These are phyloP conservation scores for Latheticus oryzae DNA, from an alignment of 2,888 invertebrate genomes.

Conservation along the genomic window DNA sequence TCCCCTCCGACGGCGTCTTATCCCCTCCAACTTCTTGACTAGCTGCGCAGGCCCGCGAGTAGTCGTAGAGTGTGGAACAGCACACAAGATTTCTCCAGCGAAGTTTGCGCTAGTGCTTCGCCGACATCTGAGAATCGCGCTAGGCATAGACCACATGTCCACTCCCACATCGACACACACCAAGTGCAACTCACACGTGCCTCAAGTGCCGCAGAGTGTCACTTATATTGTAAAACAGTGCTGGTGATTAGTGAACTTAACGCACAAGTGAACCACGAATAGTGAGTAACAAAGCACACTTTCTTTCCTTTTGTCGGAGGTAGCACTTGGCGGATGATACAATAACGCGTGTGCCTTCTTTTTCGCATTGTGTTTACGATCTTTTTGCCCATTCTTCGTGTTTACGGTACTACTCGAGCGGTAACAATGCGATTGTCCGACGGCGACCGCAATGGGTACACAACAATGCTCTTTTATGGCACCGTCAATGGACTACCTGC, in stretches of 20 bases:
- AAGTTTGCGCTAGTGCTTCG: slow-evolving; percentile 49
- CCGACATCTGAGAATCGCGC: slow-evolving; percentile 38
- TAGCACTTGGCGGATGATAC: slow-evolving; percentile 15
- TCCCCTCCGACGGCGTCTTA: slow-evolving; percentile 57
- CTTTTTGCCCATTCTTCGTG: too few relatives aligned
- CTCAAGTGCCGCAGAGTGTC: slow-evolving; percentile 15
- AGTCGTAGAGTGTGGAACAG: slow-evolving; percentile 44
- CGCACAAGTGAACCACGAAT: background rate
- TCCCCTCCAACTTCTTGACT: slow-evolving; percentile 58
- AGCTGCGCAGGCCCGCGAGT: slow-evolving; percentile 59
- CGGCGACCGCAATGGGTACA: slow-evolving; percentile 47
- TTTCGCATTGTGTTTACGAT: slow-evolving; percentile 12
- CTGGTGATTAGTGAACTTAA: background rate
- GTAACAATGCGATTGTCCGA: slow-evolving; percentile 48
- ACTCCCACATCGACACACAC: slow-evolving; percentile 14
- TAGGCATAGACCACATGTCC: slow-evolving; percentile 1
- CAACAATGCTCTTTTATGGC: slow-evolving; percentile 43
- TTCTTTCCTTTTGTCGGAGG: slow-evolving; percentile 22
- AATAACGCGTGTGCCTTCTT: slow-evolving; percentile 21
- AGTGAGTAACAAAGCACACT: slow-evolving; percentile 24
- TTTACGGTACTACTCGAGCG: slow-evolving; percentile 32
- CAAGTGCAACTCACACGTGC: too few relatives aligned
- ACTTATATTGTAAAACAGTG: slow-evolving; percentile 10
- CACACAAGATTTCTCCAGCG: slow-evolving; percentile 51
- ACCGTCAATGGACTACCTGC: slow-evolving; percentile 45